A percentile compares a stretch with the other conserved stretches of the same genome.
These are phyloP conservation scores for Sapajus apella DNA, from an alignment of 2,113 vertebrate species.

Conservation along the genomic window DNA sequence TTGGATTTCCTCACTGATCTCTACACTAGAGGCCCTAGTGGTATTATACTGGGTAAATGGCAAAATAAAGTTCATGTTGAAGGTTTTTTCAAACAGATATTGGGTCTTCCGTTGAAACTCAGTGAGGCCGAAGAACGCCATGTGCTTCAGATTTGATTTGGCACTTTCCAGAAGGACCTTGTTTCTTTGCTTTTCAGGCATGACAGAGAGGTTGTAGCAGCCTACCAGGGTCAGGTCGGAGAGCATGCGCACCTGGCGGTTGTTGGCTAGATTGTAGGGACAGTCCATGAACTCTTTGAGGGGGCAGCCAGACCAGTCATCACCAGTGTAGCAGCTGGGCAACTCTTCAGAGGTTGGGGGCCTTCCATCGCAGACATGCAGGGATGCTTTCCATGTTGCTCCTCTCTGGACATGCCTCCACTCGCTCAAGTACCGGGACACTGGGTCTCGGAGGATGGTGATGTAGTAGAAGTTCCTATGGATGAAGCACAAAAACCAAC, in stretches of 20 bases:
- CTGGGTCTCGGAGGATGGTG: constrained; percentile 96
- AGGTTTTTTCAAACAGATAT: constrained; percentile 97
- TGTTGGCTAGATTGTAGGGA: constrained; percentile 96
- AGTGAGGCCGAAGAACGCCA: constrained; percentile 98
- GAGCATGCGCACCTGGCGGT: constrained; percentile 97
- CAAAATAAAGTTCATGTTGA: constrained; percentile 95
- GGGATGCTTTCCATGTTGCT: constrained; percentile 96
- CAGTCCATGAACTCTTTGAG: constrained; percentile 98
- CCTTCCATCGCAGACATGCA: constrained; percentile 95
- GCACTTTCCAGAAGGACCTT: constrained; percentile 95
- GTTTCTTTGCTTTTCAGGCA: constrained; percentile 94
- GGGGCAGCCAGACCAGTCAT: constrained; percentile 97
- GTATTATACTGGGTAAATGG: constrained; percentile 98
- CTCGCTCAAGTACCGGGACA: constrained; percentile 96
- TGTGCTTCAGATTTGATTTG: constrained; percentile 94
- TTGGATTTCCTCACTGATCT: constrained; percentile 91
- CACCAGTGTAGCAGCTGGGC: constrained; percentile 95
- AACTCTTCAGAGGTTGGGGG: constrained; percentile 94
- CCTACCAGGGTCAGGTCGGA: constrained; percentile 97
- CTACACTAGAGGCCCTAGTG: constrained; percentile 95
- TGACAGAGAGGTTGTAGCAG: constrained; percentile 96
- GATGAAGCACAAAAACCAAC: constrained; percentile 64
- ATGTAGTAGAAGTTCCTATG: constrained; percentile 97
- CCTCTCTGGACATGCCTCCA: constrained; percentile 98
- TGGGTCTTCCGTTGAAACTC: constrained; percentile 98